Conservation (phyloP, 92 coral and sea anemone genomes). For the Galaxea fascicularis region DNA sequence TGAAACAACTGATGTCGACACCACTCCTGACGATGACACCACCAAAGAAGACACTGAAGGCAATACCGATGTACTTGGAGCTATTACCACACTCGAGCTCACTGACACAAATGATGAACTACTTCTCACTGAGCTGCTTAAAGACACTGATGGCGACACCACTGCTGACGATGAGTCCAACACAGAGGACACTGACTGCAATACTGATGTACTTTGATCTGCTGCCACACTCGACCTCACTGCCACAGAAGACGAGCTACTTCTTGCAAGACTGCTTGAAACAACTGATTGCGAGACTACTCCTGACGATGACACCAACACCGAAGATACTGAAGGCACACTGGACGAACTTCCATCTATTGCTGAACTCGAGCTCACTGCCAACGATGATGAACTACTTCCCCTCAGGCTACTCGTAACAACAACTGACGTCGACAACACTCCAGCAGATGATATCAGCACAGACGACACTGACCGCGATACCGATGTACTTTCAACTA, state of each 20-base stretch:
- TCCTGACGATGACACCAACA: neutral
- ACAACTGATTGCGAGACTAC: neutral
- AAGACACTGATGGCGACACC: neutral
- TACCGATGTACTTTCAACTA: neutral
- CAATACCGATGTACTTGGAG: no score
- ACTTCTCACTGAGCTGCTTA: no score
- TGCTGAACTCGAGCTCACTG: slow-evolving; percentile 1
- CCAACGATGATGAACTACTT: neutral
- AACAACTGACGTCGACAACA: neutral
- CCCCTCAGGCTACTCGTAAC: neutral
- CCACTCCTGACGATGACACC: no score
- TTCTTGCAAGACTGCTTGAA: neutral
- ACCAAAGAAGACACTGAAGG: no score
- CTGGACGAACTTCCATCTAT: neutral
- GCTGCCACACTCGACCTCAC: neutral
- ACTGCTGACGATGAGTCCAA: neutral
- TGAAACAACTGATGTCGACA: neutral
- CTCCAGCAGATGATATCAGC: neutral
- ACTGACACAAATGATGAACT: no score
- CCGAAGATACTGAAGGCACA: neutral
- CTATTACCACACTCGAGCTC: no score
- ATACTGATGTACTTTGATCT: neutral
- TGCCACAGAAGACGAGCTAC: neutral
- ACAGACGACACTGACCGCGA: neutral
- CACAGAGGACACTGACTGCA: neutral